Evolutionary conservation across 2,888 invertebrate genomes (phyloP).

Genomic region (Teleogryllus oceanicus): DNA sequence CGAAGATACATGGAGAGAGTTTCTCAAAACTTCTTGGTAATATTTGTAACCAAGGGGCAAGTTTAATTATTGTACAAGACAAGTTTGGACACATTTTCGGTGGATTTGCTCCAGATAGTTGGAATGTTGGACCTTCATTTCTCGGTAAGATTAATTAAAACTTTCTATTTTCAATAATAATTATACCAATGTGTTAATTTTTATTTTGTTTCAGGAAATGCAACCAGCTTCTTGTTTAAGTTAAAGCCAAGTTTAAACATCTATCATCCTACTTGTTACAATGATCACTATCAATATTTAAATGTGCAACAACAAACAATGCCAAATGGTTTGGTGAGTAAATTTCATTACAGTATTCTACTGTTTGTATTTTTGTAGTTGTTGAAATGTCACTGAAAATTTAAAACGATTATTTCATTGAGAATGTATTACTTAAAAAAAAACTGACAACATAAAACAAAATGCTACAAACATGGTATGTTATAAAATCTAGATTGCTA

Average conservation of each 20-base stretch:
- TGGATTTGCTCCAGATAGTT: conserved; percentile 77
- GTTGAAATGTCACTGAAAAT: too few relatives aligned
- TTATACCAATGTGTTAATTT: conserved; percentile 21
- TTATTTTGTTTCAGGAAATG: conserved; percentile 52
- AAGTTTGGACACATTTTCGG: conserved; percentile 81
- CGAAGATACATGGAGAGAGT: conserved; percentile 84
- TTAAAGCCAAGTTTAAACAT: conserved; percentile 75
- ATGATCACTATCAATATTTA: conserved; percentile 88
- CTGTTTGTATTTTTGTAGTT: too few relatives aligned
- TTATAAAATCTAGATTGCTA: too few relatives aligned
- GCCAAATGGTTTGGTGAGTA: conserved; percentile 77
- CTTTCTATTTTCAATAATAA: background rate
- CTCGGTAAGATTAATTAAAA: conserved; percentile 51
- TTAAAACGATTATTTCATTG: too few relatives aligned
- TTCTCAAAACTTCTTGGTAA: conserved; percentile 79
- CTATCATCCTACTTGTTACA: conserved; percentile 75
- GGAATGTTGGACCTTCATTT: conserved; percentile 75
- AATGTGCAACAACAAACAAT: conserved; percentile 89
- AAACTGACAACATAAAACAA: too few relatives aligned
- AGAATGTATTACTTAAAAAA: too few relatives aligned
- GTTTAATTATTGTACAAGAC: conserved; percentile 79
- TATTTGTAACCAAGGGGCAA: conserved; percentile 75
- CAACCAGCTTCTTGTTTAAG: conserved; percentile 79
- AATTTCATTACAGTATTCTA: too few relatives aligned
- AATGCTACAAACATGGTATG: too few relatives aligned